Percentiles rank a stretch among this genome's conserved stretches.
Conservation (phyloP, 2,797 vertebrate genomes). For the Pangasius mekongensis region DNA sequence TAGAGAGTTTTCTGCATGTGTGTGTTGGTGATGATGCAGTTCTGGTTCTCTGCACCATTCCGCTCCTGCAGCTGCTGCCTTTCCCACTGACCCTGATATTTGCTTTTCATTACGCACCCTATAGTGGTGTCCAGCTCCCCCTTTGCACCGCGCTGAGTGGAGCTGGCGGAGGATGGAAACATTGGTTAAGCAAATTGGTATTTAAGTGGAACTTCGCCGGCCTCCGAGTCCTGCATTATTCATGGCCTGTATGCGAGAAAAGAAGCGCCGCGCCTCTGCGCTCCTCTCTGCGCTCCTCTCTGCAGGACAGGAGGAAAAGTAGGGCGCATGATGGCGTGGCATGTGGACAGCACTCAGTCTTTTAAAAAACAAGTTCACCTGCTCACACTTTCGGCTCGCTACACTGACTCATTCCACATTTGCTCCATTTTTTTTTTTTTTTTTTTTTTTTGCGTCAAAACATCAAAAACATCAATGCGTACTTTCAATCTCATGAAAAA, state of each 20-base stretch:
- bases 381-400: background rate
- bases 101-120: constrained; percentile 64
- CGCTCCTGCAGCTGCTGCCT: constrained; percentile 26
- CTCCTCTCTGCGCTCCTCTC: constrained; percentile 68
- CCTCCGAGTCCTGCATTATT: constrained; percentile 76
- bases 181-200: constrained; percentile 85
- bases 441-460: background rate
- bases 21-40: background rate
- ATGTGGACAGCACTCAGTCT: constrained; percentile 6
- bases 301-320: constrained; percentile 70
- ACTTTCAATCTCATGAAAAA: background rate
- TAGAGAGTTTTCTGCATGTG: background rate
- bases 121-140: constrained; percentile 54
- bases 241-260: constrained; percentile 76
- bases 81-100: constrained; percentile 36
- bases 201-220: constrained; percentile 82
- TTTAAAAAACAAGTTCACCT: constrained; percentile 5
- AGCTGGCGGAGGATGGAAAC: constrained; percentile 77
- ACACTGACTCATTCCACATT: background rate
- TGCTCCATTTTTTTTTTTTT: background rate
- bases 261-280: constrained; percentile 48
- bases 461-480: background rate
- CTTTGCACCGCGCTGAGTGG: constrained; percentile 60
- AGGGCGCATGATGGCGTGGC: constrained; percentile 63
- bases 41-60: constrained; percentile 16